Evolutionary conservation across 2,888 invertebrate species (phyloP), one percentile per base, ranked within the genome.

Genomic region (Bursaphelenchus okinawaensis): DNA sequence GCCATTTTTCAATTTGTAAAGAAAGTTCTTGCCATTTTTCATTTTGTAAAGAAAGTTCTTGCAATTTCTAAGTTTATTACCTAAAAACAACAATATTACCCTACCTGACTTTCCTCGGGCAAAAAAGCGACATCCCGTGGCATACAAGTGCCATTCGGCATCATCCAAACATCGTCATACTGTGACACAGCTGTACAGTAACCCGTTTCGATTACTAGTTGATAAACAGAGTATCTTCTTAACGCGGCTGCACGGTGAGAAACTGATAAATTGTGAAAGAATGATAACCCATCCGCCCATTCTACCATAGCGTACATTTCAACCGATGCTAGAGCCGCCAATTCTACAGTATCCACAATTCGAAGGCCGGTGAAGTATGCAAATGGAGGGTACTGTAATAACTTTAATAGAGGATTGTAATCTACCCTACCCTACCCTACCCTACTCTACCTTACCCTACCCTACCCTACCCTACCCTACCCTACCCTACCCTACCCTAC

Each of bases 221-320:
- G 69, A 40, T 71, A 66, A 20, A 75, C 71, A 0, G 77, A 74
- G 63, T 74, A 77, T 28, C 63, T 6, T 31, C 50, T 75, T 20
- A 76, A 62, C 22, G 76, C 65, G n/a, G 57, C 60, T 84, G 90
- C 89, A 86, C 94, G 93, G 86, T 96, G 96, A 63, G 91, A 90
- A 54, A 91, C 85, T 69, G 92, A 91, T 76, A 98, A 87, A 77
- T 91, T 90, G 20, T 89, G 88, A 84, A 96, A 96, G 84, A 95
- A 93, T 16, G 96, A 96, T 84, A 96, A 90, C 82, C 91, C 89
- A 80, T 93, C 91, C 61, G 94, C 94, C 92, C 95, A 98, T 83
- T 94, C 93, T 65, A 96, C 90, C 84, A 96, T 87, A 82, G 93
- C 92, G 75, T 90, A 89, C 81, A 96, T 87, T 84, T 96, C 77